A percentile compares a stretch with the other conserved stretches of the same genome.
phyloP scores from a whole-genome alignment of 2,113 vertebrate species.

The Protobothrops mucrosquamatus region DNA sequence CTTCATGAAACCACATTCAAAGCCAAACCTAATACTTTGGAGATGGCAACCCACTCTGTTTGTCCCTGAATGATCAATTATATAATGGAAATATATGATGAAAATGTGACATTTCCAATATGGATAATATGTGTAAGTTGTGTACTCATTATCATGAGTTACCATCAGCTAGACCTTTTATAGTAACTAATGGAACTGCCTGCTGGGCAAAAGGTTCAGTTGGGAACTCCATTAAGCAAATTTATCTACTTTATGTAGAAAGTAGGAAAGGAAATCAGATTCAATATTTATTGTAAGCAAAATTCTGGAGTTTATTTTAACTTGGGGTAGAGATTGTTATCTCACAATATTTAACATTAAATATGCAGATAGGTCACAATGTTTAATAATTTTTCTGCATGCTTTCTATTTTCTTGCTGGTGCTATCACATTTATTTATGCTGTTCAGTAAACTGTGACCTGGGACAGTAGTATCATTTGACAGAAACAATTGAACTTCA shows the following conservation, averaged over 20 bases:
- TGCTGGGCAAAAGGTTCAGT: background rate
- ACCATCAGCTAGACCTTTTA: background rate
- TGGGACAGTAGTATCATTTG: constrained; percentile 1
- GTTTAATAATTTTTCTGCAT: background rate
- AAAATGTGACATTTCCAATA: background rate
- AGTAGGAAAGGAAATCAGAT: background rate
- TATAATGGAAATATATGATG: background rate
- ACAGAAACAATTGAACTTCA: background rate
- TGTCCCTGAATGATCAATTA: background rate
- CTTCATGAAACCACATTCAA: background rate
- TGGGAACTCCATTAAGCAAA: background rate
- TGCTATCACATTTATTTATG: background rate
- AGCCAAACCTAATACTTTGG: background rate
- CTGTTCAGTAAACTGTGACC: constrained; percentile 6
- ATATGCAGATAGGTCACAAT: background rate
- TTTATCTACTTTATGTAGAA: background rate
- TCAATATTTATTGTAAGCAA: background rate
- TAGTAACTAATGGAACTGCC: background rate
- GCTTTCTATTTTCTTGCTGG: background rate
- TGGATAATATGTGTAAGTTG: background rate
- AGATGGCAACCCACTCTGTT: background rate
- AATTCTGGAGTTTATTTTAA: background rate
- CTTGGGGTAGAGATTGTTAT: background rate
- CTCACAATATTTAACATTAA: background rate
- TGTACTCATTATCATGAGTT: background rate